Evolutionary conservation across 2,888 invertebrate species (phyloP).

Genomic region (Zeuzera pyrina): DNA sequence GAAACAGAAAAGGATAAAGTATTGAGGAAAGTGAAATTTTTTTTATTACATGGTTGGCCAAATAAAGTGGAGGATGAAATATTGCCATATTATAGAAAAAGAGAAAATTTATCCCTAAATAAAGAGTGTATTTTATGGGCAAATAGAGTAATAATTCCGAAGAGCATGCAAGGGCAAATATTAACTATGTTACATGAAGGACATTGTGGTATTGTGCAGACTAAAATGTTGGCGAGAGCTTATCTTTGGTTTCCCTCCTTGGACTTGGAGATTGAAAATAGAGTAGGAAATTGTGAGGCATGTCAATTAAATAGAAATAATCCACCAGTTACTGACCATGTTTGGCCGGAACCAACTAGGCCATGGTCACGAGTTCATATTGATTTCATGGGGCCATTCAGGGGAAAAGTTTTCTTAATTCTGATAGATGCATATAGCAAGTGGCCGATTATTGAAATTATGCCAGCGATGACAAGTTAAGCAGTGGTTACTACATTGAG

Average conservation of each 20-base stretch:
- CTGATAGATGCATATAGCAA: constrained; percentile 7
- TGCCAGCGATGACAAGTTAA: background rate
- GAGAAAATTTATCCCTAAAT: constrained; percentile 3
- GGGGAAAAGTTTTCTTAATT: constrained; percentile 8
- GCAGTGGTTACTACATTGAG: constrained; percentile 4
- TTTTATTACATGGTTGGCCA: constrained; percentile 14
- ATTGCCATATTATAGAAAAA: constrained; percentile 8
- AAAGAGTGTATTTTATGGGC: constrained; percentile 15
- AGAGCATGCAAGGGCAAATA: background rate
- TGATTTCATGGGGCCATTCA: constrained; percentile 9
- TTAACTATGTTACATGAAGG: background rate
- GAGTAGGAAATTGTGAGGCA: background rate
- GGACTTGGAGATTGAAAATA: background rate
- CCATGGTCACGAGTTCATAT: constrained; percentile 10
- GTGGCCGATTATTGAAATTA: constrained; percentile 8
- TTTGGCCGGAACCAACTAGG: background rate
- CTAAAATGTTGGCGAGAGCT: background rate
- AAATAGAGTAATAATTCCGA: constrained; percentile 10
- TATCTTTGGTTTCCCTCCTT: background rate
- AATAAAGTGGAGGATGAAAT: constrained; percentile 6
- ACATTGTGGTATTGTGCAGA: background rate
- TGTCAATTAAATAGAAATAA: background rate
- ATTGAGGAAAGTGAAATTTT: constrained; percentile 10
- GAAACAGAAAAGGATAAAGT: constrained; percentile 8
- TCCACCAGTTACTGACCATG: background rate